Evolutionary conservation across 1,140 invertebrate genomes (phyloP).

Genomic region (Ganaspis sp.): DNA sequence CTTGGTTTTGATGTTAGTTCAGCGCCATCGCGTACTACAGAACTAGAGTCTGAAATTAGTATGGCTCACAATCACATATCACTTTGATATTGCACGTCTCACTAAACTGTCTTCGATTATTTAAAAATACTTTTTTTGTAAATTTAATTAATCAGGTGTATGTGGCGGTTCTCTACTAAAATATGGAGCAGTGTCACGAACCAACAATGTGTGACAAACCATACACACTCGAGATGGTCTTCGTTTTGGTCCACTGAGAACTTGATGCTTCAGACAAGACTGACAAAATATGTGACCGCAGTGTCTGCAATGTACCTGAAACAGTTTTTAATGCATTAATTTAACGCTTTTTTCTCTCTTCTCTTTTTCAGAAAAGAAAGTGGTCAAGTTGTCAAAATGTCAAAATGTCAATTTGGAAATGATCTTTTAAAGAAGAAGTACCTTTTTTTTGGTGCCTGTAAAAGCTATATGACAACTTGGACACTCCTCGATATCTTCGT

Average conservation of each 20-base stretch:
- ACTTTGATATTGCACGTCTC: conserved; percentile 67
- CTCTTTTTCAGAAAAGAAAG: not conserved
- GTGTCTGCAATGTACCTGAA: conserved; percentile 93
- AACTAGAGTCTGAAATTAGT: conserved; percentile 12
- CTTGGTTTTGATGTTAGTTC: conserved; percentile 12
- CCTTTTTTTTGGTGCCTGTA: conserved; percentile 82
- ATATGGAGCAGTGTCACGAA: conserved; percentile 94
- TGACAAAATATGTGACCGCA: conserved; percentile 97
- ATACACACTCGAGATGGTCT: conserved; percentile 93
- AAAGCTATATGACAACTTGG: conserved; percentile 86
- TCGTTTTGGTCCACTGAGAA: conserved; percentile 91
- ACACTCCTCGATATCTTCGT: conserved; percentile 95
- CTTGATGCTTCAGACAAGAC: conserved; percentile 88
- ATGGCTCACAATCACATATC: not conserved
- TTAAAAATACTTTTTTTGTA: conserved; percentile 45
- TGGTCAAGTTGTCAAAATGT: not conserved
- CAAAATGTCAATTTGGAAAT: conserved; percentile 30
- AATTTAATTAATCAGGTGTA: conserved; percentile 76
- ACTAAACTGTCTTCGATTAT: conserved; percentile 42
- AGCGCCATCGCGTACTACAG: not conserved
- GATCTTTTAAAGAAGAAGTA: conserved; percentile 16
- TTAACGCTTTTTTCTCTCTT: not conserved
- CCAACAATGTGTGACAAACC: conserved; percentile 97
- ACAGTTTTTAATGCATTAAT: conserved; percentile 38
- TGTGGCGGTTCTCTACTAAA: conserved; percentile 93